Evolutionary conservation across 2,113 vertebrate genomes (phyloP), one percentile per base, ranked within the genome.

Genomic region (Ciconia boyciana): DNA sequence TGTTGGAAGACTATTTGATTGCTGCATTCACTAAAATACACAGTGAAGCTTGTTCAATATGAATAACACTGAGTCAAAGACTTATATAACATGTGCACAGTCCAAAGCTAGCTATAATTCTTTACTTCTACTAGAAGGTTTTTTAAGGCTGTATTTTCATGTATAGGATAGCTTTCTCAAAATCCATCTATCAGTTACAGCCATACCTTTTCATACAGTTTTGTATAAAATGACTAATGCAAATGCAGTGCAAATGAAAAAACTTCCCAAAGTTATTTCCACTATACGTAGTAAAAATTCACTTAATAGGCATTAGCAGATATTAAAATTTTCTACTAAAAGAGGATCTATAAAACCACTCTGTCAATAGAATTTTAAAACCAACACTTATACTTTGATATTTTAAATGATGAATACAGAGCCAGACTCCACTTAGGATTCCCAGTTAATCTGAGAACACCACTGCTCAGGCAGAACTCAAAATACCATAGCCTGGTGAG

Each of bases 61-160:
- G 7, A 83, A 2, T n/a, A 62, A 79, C 7, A 66, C 4, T 1
- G 4, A 79, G 31, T 36, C 39, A 65, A 80, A 41, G 21, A 78
- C 26, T 1, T 49, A 26, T 7, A 19, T 3, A 66, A 39, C 1
- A 0, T 6, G 28, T 16, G 19, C 25, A 52, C 32, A 66, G 46
- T 19, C 43, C 36, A 79, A 83, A 83, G n/a, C 16, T 36, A 44
- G 13, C 44, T 43, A 2, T 12, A 74, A 31, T 55, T 48, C 48
- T 76, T 86, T n/a, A 70, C 20, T 61, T 82, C 31, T n/a, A 25
- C 11, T 48, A 70, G n/a, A 44, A 48, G 5, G 2, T 10, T 5
- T 36, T 84, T 61, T 44, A 66, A 82, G 75, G 9, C 22, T 58
- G 3, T 21, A 24, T 32, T 48, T 92, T 81, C 54, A 49, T 24